Evolutionary conservation across 2,888 invertebrate genomes (phyloP).

Genomic region (Eupithecia inturbata): DNA sequence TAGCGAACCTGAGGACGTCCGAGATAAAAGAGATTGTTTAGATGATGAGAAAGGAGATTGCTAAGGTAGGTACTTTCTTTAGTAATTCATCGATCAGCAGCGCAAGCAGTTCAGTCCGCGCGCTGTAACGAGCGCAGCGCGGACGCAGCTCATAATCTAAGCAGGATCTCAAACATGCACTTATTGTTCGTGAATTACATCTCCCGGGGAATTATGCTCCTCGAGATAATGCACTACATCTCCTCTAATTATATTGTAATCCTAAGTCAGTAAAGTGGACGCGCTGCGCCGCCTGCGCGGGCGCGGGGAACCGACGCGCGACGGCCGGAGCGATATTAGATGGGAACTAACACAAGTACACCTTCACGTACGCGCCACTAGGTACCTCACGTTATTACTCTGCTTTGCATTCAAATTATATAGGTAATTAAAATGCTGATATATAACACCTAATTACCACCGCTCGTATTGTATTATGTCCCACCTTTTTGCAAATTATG

Average conservation of each 20-base stretch:
- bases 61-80: not conserved
- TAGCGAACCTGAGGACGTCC: not conserved
- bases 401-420: not conserved
- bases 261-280: slow-evolving; percentile 22
- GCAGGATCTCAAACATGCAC: slow-evolving; percentile 36
- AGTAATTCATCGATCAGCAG: slow-evolving; percentile 3
- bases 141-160: slow-evolving; percentile 32
- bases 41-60: not conserved
- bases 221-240: slow-evolving; percentile 32
- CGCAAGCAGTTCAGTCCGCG: not conserved
- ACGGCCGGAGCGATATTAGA: not conserved
- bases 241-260: slow-evolving; percentile 37
- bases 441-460: not conserved
- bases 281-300: not conserved
- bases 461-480: not conserved
- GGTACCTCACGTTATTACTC: too few relatives aligned
- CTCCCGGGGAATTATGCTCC: slow-evolving; percentile 29
- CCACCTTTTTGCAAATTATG: not conserved
- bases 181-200: slow-evolving; percentile 36
- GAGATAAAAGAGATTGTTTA: slow-evolving; percentile 2
- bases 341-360: not conserved
- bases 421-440: not conserved
- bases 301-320: not conserved
- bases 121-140: slow-evolving; percentile 13
- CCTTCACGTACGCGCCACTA: not conserved